Evolutionary conservation across 2,113 vertebrate genomes (phyloP).

Genomic region (Melanerpes formicivorus): DNA sequence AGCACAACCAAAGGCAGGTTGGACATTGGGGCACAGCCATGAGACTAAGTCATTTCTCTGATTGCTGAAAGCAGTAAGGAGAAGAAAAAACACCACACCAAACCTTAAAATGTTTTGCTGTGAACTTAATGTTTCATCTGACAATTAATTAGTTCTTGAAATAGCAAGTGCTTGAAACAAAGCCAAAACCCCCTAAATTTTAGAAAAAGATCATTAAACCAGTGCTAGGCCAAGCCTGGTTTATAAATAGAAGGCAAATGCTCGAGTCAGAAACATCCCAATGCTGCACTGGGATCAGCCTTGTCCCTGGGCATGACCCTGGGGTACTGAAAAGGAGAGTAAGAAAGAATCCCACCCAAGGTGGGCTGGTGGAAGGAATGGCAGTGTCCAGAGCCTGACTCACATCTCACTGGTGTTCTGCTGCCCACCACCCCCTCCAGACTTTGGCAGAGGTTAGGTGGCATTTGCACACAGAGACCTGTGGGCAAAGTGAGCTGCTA

Average conservation of each 20-base stretch:
- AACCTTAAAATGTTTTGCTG: not conserved
- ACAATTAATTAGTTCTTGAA: constrained; percentile 7
- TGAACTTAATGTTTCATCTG: not conserved
- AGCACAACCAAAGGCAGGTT: constrained; percentile 3
- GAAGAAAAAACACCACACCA: not conserved
- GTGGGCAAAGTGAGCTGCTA: not conserved
- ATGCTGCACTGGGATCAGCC: not conserved
- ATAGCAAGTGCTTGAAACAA: not conserved
- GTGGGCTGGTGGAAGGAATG: rapidly evolving
- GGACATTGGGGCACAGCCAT: not conserved
- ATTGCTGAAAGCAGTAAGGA: not conserved
- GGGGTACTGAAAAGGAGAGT: not conserved
- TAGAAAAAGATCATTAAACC: not conserved
- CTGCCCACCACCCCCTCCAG: too few species aligned
- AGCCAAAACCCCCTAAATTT: not conserved
- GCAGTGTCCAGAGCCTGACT: not conserved
- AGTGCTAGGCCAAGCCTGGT: not conserved
- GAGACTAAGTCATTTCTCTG: not conserved
- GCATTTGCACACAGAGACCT: rapidly evolving
- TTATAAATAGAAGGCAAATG: not conserved
- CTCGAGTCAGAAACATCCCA: not conserved
- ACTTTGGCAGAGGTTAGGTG: rapidly evolving
- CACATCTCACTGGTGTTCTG: not conserved
- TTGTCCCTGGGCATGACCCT: not conserved
- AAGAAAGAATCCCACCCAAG: not conserved